Evolutionary conservation across 2,888 invertebrate genomes (phyloP).

Genomic region (Rhogogaster chlorosoma): DNA sequence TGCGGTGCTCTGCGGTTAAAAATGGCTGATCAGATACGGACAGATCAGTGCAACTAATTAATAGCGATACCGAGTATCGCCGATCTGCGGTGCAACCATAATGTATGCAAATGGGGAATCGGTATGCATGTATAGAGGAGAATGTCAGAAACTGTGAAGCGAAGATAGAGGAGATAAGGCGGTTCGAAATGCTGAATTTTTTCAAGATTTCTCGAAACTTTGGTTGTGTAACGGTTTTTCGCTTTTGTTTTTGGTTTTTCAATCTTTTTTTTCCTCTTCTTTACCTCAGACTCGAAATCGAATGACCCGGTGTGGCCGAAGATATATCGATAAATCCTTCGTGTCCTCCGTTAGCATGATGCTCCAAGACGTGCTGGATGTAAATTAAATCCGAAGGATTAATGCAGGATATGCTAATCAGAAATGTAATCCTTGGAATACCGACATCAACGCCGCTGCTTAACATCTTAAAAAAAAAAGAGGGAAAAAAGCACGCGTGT

Average conservation of each 20-base stretch:
- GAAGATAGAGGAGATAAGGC: background rate
- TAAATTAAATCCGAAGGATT: conserved; percentile 3
- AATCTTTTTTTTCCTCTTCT: background rate
- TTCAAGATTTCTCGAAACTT: background rate
- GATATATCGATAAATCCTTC: background rate
- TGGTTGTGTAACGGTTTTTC: background rate
- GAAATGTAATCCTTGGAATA: conserved; percentile 44
- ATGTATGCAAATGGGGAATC: conserved; percentile 18
- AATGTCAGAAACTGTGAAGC: background rate
- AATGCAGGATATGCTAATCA: conserved; percentile 45
- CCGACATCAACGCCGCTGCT: background rate
- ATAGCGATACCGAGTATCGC: conserved; percentile 14
- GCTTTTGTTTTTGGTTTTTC: background rate
- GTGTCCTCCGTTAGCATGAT: background rate
- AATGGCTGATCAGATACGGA: conserved; percentile 4
- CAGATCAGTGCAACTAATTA: conserved; percentile 21
- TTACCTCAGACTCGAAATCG: background rate
- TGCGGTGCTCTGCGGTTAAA: background rate
- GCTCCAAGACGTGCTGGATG: background rate
- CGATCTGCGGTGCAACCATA: background rate
- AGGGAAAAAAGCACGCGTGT: background rate
- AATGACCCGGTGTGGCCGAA: background rate
- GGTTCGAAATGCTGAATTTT: background rate
- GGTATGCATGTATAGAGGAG: background rate
- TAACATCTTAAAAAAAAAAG: background rate